phyloP scores from a whole-genome alignment of 2,888 invertebrate genomes.

The Drosophila rellima region DNA sequence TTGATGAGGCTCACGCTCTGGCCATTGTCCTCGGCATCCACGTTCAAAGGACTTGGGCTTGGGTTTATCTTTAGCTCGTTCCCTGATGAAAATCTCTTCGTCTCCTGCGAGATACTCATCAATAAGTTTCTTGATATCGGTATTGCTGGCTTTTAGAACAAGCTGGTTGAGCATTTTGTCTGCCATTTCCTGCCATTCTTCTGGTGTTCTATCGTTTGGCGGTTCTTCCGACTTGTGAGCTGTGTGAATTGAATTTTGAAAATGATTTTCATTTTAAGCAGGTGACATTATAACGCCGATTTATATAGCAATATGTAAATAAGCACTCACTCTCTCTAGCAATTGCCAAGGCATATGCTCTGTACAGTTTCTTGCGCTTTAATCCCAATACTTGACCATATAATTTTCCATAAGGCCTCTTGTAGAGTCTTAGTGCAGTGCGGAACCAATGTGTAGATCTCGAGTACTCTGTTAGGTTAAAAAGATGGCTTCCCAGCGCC shows the following conservation, averaged over 20 bases:
- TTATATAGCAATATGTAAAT: background rate
- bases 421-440: conserved; percentile 49
- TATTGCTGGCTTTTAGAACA: conserved; percentile 25
- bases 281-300: too few relatives aligned
- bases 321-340: conserved; percentile 45
- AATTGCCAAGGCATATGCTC: conserved; percentile 52
- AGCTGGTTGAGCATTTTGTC: conserved; percentile 24
- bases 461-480: conserved; percentile 29
- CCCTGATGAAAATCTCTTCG: conserved; percentile 39
- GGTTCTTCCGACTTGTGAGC: conserved; percentile 17
- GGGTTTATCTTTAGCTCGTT: conserved; percentile 16
- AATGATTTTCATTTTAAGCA: background rate
- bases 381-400: conserved; percentile 44
- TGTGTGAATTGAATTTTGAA: background rate
- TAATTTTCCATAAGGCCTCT: conserved; percentile 21
- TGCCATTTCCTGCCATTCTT: conserved; percentile 27
- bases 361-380: conserved; percentile 37
- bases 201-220: background rate
- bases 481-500: conserved; percentile 37
- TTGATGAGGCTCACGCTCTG: background rate
- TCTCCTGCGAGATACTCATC: conserved; percentile 42
- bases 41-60: conserved; percentile 26
- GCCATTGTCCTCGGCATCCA: conserved; percentile 54
- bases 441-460: conserved; percentile 58
- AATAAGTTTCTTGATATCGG: conserved; percentile 27